phyloP scores from a whole-genome alignment of 2,888 invertebrate genomes.

The Brachycybe producta region DNA sequence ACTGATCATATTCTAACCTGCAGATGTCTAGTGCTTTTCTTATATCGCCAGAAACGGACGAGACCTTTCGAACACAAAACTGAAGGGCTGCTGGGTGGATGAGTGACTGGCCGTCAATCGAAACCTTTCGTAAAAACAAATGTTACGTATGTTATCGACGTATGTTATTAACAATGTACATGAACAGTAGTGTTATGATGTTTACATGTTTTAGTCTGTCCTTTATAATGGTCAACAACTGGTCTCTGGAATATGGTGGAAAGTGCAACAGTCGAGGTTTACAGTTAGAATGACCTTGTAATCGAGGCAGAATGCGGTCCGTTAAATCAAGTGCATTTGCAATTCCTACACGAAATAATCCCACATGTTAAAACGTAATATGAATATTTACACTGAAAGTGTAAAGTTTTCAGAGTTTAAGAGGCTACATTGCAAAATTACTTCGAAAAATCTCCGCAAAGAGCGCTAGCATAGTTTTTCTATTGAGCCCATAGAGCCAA shows the following conservation, averaged over 20 bases:
- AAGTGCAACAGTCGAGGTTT: conserved; percentile 60
- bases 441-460: too few species aligned
- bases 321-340: conserved; percentile 78
- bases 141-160: neutral
- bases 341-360: conserved; percentile 2
- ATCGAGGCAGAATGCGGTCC: conserved; percentile 70
- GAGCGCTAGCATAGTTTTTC: too few species aligned
- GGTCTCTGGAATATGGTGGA: conserved; percentile 76
- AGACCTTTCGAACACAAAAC: conserved; percentile 81
- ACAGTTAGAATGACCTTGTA: conserved; percentile 54
- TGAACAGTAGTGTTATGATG: neutral
- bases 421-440: too few species aligned
- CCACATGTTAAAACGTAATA: neutral
- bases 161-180: neutral
- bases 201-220: conserved; percentile 4
- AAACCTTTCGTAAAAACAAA: conserved; percentile 5
- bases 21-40: conserved; percentile 12
- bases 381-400: too few species aligned
- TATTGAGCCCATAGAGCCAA: too few species aligned
- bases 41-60: conserved; percentile 10
- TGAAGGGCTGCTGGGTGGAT: conserved; percentile 75
- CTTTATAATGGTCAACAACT: conserved; percentile 57
- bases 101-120: conserved; percentile 49
- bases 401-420: neutral
- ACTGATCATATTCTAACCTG: conserved; percentile 3